Percentiles rank a stretch among this genome's conserved stretches.
These are phyloP conservation scores for Thyatira batis DNA, from an alignment of 2,888 invertebrate genomes.

Conservation along the genomic window DNA sequence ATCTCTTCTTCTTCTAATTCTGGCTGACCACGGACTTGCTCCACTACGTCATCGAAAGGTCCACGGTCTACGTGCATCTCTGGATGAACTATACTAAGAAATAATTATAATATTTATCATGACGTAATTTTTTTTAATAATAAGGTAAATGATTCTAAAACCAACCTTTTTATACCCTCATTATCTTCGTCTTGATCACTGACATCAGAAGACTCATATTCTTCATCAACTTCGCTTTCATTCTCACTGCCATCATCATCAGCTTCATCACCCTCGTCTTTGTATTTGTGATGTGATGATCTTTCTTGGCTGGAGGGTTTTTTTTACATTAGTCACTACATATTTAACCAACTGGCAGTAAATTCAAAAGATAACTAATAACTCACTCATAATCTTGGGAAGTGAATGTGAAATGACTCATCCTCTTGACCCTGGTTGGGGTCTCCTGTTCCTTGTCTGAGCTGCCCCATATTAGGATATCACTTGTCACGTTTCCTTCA, in stretches of 20 bases:
- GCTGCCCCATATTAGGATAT: slow-evolving; percentile 54
- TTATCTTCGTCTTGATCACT: slow-evolving; percentile 51
- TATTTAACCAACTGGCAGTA: background rate
- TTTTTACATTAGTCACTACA: background rate
- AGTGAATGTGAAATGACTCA: slow-evolving; percentile 53
- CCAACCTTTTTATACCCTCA: slow-evolving; percentile 52
- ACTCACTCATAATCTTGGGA: slow-evolving; percentile 65
- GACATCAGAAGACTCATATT: slow-evolving; percentile 45
- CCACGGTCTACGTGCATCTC: slow-evolving; percentile 67
- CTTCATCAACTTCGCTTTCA: slow-evolving; percentile 45
- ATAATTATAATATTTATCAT: background rate
- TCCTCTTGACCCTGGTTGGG: slow-evolving; percentile 62
- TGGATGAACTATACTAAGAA: slow-evolving; percentile 55
- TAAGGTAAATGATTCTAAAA: background rate
- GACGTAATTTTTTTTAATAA: background rate
- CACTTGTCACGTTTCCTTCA: slow-evolving; percentile 57
- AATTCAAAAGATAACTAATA: background rate
- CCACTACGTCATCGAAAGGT: slow-evolving; percentile 73
- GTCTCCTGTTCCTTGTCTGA: slow-evolving; percentile 30
- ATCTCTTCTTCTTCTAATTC: slow-evolving; percentile 76
- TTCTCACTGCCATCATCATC: slow-evolving; percentile 30
- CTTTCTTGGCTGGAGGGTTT: slow-evolving; percentile 29
- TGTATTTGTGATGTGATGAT: slow-evolving; percentile 18
- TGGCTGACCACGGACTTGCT: slow-evolving; percentile 72
- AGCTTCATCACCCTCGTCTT: slow-evolving; percentile 34